Evolutionary conservation across 2,113 vertebrate species (phyloP).

Genomic region (Sapajus apella): DNA sequence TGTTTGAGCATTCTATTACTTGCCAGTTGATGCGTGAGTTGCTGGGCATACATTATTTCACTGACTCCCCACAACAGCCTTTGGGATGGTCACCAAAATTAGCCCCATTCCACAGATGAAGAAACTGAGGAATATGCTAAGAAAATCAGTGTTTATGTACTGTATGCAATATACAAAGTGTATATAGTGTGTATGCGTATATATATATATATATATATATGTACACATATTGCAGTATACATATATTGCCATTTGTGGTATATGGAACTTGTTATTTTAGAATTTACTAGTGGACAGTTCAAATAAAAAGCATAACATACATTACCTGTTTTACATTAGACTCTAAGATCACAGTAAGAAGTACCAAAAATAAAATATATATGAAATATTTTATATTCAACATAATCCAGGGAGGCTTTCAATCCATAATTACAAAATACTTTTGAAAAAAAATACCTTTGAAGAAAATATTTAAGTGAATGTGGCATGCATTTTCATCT

Average conservation of each 20-base stretch:
- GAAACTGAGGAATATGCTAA: neutral
- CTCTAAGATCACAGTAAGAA: constrained; percentile 5
- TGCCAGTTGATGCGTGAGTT: neutral
- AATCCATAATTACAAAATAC: neutral
- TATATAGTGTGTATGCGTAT: no score
- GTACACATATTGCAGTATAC: neutral
- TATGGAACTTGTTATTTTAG: neutral
- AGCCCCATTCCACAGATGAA: neutral
- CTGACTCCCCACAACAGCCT: neutral
- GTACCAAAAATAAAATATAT: neutral
- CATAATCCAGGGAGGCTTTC: neutral
- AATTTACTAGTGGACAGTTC: neutral
- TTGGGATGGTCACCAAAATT: neutral
- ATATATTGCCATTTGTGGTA: neutral
- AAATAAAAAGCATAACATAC: neutral
- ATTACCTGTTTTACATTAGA: neutral
- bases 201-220: no score
- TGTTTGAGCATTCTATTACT: neutral
- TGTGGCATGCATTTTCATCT: neutral
- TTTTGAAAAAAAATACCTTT: neutral
- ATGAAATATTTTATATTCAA: neutral
- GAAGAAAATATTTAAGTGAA: neutral
- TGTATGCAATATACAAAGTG: neutral
- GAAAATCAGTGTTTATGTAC: no score
- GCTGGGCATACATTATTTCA: neutral